phyloP scores from a whole-genome alignment of 2,113 vertebrate species.

The Forbesichthys papilliferus region DNA sequence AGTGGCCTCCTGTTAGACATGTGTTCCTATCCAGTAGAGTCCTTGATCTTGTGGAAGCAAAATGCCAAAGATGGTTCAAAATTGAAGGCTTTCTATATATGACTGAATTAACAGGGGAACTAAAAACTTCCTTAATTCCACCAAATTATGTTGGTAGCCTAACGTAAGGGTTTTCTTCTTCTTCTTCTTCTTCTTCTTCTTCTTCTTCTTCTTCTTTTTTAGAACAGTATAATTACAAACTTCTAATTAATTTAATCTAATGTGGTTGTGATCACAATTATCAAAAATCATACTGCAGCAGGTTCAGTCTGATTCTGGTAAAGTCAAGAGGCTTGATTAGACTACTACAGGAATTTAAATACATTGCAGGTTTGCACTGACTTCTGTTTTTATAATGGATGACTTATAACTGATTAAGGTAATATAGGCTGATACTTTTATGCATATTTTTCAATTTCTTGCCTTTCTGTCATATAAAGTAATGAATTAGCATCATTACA shows the following conservation, averaged over 20 bases:
- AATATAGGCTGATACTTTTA: too few species aligned
- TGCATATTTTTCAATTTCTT: too few species aligned
- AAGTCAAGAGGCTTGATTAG: not conserved
- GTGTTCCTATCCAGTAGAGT: conserved; percentile 38
- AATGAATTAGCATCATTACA: too few species aligned
- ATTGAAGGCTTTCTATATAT: conserved; percentile 73
- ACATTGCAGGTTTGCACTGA: too few species aligned
- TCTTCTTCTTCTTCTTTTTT: conserved; percentile 58
- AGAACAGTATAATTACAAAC: conserved; percentile 72
- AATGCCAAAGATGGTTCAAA: conserved; percentile 71
- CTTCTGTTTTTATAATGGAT: too few species aligned
- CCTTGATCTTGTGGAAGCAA: conserved; percentile 59
- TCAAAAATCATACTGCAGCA: not conserved
- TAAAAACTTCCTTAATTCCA: conserved; percentile 80
- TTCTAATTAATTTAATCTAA: conserved; percentile 38
- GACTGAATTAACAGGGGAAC: conserved; percentile 77
- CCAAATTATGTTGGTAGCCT: conserved; percentile 70
- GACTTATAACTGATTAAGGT: too few species aligned
- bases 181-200: conserved; percentile 60
- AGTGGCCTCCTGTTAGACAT: conserved; percentile 4
- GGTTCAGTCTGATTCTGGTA: not conserved
- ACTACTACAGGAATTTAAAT: not conserved
- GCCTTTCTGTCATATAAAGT: too few species aligned
- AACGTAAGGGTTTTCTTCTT: conserved; percentile 63
- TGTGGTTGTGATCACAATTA: not conserved